A percentile compares a stretch with the other conserved stretches of the same genome.
Evolutionary conservation across 2,113 vertebrate species (phyloP).

Genomic region (Tachuris rubrigastra): DNA sequence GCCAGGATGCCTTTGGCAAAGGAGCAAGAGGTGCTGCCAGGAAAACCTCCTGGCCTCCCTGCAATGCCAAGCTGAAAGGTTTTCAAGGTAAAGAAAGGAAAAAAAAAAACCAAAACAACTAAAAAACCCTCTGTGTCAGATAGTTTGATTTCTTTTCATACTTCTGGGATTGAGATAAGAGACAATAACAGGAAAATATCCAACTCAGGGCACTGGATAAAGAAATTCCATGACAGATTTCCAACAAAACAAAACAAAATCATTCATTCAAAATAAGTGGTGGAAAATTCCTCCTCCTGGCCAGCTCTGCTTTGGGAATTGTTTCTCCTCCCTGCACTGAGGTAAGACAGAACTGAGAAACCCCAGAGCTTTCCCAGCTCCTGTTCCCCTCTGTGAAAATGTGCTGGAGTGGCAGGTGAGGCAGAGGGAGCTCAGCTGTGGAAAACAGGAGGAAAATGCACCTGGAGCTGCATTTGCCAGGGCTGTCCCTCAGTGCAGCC

Average conservation of each 20-base stretch:
- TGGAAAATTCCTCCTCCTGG: not conserved
- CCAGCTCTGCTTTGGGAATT: not conserved
- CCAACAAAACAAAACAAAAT: not conserved
- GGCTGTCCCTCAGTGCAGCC: not conserved
- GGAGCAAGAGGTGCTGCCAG: not conserved
- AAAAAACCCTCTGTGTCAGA: not conserved
- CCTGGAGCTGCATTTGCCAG: not conserved
- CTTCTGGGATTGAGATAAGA: conserved; percentile 20
- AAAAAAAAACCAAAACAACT: no score
- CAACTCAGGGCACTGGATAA: not conserved
- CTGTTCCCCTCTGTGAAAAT: not conserved
- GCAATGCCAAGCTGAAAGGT: not conserved
- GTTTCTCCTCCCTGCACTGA: not conserved
- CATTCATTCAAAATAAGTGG: not conserved
- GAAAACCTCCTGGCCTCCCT: not conserved
- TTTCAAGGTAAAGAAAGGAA: not conserved
- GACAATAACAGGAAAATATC: conserved; percentile 44
- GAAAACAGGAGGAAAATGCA: not conserved
- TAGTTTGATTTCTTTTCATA: conserved; percentile 10
- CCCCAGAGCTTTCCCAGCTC: not conserved
- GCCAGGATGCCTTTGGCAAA: not conserved
- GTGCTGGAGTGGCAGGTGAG: not conserved
- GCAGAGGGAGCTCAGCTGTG: not conserved
- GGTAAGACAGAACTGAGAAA: not conserved
- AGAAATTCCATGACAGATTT: conserved; percentile 41